Evolutionary conservation across 30 jellyfish, hydroid and myxozoan genomes (phyloP).

Genomic region (Mastigias papua): DNA sequence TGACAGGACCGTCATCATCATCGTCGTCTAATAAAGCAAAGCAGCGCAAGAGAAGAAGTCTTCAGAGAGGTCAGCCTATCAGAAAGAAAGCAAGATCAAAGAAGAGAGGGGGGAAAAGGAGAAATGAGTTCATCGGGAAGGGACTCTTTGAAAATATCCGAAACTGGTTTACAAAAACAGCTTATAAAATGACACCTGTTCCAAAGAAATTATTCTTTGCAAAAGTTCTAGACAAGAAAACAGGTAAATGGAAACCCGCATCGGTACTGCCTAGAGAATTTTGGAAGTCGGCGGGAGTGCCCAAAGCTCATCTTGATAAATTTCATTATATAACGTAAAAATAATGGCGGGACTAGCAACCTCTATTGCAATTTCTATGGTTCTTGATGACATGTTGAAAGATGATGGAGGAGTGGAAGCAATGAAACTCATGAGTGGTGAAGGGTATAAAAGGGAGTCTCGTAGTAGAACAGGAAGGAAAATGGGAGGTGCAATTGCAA

Average conservation of each 20-base stretch:
- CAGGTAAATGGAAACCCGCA: too few species aligned
- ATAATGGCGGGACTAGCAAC: background rate
- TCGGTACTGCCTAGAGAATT: too few species aligned
- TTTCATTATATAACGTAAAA: background rate
- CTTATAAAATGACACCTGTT: background rate
- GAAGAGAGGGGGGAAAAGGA: background rate
- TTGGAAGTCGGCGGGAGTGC: background rate
- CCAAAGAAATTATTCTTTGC: background rate
- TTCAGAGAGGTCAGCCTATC: background rate
- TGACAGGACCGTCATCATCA: background rate
- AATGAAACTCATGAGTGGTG: background rate
- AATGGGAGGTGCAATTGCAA: background rate
- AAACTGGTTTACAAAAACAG: slow-evolving; percentile 22
- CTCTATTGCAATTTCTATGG: background rate
- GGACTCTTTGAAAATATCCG: background rate
- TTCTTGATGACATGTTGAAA: slow-evolving; percentile 8
- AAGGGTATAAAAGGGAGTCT: background rate
- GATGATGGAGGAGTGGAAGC: slow-evolving; percentile 28
- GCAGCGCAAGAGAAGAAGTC: background rate
- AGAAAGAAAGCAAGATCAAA: background rate
- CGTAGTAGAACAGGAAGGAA: too few species aligned
- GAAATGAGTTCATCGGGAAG: background rate
- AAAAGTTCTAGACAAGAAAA: too few species aligned
- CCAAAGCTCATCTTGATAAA: background rate
- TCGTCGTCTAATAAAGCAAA: too few species aligned